Evolutionary conservation across 2,113 vertebrate species (phyloP), one percentile per base, ranked within the genome.

Genomic region (Neodon shergylaensis): DNA sequence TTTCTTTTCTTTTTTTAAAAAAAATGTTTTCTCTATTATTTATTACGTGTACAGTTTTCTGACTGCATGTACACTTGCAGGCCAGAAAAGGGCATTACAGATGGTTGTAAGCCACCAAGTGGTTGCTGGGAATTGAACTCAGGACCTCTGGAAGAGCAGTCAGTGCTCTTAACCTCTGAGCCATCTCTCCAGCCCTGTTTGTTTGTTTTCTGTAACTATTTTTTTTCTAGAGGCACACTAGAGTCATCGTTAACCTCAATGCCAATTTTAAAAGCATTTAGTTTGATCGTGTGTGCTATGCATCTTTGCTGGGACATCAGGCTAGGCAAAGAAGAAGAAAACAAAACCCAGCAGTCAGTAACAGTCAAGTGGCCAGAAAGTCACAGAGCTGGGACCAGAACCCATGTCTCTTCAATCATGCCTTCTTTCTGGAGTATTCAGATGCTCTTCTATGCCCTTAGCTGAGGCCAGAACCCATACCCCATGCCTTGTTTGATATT

Each of bases 381-480:
- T 58, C 70, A n/a, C 31, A 22, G 68, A 94, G n/a, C 24, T 31
- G 21, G 47, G 36, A 39, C 22, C n/a, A 65, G 47, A 44, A 49
- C 52, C 47, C 17, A 28, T 21, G 10, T 28, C 14, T 22, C 58
- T 54, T 31, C 1, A 17, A 1, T 31, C 19, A 42, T 6, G 0
- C 1, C 6, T 52, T 68, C 73, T 33, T 86, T 54, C 66, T 26
- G 42, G 58, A 21, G 39, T 26, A 31, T 28, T 17, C 85, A 42
- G 85, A 7, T 84, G 22, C 44, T 81, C 19, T 84, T n/a, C 76
- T 44, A 7, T 72, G 21, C 12, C 33, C n/a, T 85, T 73, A 74
- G 22, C 66, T 11, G 5, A 44, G 8, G 22, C 17, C 86, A 94
- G 79, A 84, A 66, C 44, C 84, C 61, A 19, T 5, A 22, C 1